phyloP scores from a whole-genome alignment of 2,888 invertebrate species.

The Pseudeuparius sepicola region DNA sequence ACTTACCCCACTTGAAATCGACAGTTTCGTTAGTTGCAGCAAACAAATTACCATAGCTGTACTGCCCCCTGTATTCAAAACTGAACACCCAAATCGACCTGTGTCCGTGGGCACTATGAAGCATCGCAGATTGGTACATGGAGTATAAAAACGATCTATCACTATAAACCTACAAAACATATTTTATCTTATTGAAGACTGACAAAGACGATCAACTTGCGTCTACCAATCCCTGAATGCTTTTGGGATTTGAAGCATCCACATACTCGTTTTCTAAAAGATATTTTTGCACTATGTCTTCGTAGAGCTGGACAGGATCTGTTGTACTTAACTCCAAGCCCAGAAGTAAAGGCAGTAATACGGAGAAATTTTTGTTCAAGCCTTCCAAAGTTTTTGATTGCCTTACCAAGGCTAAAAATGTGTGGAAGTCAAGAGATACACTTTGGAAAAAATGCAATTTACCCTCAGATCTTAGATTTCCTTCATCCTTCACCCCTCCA shows the following conservation, averaged over 20 bases:
- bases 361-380: slow-evolving; percentile 28
- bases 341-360: slow-evolving; percentile 25
- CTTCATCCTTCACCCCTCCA: slow-evolving; percentile 42
- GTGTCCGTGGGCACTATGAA: slow-evolving; percentile 31
- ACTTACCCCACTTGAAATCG: slow-evolving; percentile 30
- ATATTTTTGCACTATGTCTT: slow-evolving; percentile 27
- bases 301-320: slow-evolving; percentile 22
- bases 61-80: slow-evolving; percentile 40
- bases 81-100: slow-evolving; percentile 41
- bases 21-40: slow-evolving; percentile 32
- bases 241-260: slow-evolving; percentile 22
- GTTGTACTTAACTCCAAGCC: slow-evolving; percentile 21
- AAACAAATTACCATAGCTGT: slow-evolving; percentile 39
- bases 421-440: background rate
- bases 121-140: slow-evolving; percentile 34
- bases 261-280: slow-evolving; percentile 23
- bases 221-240: slow-evolving; percentile 29
- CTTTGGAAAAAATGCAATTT: slow-evolving; percentile 21
- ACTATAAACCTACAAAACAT: slow-evolving; percentile 39
- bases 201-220: too few species aligned
- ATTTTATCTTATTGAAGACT: too few species aligned
- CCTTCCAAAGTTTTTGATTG: too few species aligned
- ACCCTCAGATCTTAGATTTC: slow-evolving; percentile 41
- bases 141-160: slow-evolving; percentile 43
- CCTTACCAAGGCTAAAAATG: slow-evolving; percentile 6